Evolutionary conservation across 2,113 vertebrate species (phyloP), one percentile per base, ranked within the genome.

Genomic region (Ahaetulla prasina): DNA sequence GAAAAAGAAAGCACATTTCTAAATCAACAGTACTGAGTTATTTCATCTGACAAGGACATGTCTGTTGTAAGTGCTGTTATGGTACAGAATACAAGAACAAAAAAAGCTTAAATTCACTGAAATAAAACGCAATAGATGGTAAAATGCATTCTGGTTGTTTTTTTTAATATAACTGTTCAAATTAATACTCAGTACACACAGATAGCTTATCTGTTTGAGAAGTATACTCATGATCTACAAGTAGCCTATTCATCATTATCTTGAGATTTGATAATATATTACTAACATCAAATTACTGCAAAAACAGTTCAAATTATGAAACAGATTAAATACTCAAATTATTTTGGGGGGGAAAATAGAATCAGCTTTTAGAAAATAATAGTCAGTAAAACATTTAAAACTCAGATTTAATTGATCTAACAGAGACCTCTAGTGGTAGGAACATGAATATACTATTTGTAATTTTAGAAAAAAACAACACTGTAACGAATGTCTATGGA

Each of bases 361-460:
- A 53, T 35, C 16, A 18, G 20, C 2, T 10, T 92, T 89, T 43
- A 85, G 3, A 89, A 45, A 57, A 16, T 23, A 63, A 18, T 16
- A 47, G 43, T 57, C 11, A 52, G 9, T 84, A 53, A 86, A 80
- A 53, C 2, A 43, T 80, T 27, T 47, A 74, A 50, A 57, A 93
- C 89, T 8, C 23, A 91, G 84, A 23, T 91, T 96, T 95, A 93
- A 53, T 89, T 94, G 91, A 95, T 92, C 74, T 95, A 93, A 96
- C 94, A 96, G 97, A 96, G 97, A 97, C 97, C 97, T 97, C 97
- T 97, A 96, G 95, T 96, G 97, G 97, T 43, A 9, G 8, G 68
- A 80, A 80, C 35, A 39, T 80, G 30, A 10, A 39, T n/a, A 57
- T 92, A 88, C 0, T 60, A 12, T 27, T 27, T 91, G 88, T 14